Conservation (phyloP, 2,797 vertebrate genomes). For the Cottoperca gobio region DNA sequence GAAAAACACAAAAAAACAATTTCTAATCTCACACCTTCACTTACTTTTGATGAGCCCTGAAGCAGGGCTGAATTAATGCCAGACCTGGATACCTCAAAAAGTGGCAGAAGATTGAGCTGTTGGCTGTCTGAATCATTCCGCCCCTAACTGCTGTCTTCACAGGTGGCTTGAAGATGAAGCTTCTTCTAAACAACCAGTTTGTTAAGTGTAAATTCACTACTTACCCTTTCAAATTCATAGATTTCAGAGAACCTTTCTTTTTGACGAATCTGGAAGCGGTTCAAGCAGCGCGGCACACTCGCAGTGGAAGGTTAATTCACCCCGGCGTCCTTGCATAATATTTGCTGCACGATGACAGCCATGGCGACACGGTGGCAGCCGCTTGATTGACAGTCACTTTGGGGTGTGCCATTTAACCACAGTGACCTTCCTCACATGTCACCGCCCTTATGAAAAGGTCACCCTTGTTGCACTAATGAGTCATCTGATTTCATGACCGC, state of each 20-base stretch:
- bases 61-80: conserved; percentile 69
- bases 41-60: conserved; percentile 80
- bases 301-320: conserved; percentile 61
- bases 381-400: conserved; percentile 83
- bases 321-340: conserved; percentile 67
- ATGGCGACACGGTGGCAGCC: conserved; percentile 66
- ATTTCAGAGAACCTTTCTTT: conserved; percentile 28
- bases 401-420: conserved; percentile 81
- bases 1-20: conserved; percentile 55
- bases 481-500: conserved; percentile 73
- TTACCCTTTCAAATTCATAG: conserved; percentile 37
- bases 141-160: conserved; percentile 51
- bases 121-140: conserved; percentile 44
- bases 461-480: conserved; percentile 82
- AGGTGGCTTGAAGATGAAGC: conserved; percentile 64
- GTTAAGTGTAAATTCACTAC: conserved; percentile 24
- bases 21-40: conserved; percentile 79
- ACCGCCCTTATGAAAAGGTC: conserved; percentile 85
- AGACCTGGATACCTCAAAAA: conserved; percentile 64
- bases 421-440: conserved; percentile 83
- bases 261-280: conserved; percentile 26
- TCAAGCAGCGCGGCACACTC: conserved; percentile 24
- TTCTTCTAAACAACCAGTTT: conserved; percentile 35
- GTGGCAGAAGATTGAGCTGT: conserved; percentile 68
- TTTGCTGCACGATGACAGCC: conserved; percentile 71